A percentile compares a stretch with the other conserved stretches of the same genome.
phyloP scores from a whole-genome alignment of 2,113 vertebrate genomes.

The Candoia aspera region DNA sequence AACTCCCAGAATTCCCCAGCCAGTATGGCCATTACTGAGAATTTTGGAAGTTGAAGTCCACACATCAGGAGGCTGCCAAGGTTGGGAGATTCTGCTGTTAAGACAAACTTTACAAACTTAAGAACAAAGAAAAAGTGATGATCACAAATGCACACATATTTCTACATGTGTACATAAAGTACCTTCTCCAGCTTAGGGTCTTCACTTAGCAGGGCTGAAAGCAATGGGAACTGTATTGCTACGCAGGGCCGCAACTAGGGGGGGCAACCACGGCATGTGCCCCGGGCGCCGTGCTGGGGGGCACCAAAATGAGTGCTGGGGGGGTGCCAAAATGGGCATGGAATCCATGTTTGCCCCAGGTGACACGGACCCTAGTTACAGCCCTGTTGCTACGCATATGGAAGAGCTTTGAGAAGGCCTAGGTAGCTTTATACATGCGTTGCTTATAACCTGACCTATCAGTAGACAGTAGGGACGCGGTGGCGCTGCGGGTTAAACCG shows the following conservation, averaged over 20 bases:
- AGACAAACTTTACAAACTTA: background rate
- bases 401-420: background rate
- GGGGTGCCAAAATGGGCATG: too few species aligned
- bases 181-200: background rate
- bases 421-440: slow-evolving; percentile 18
- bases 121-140: background rate
- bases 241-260: too few species aligned
- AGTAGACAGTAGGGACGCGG: too few species aligned
- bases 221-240: background rate
- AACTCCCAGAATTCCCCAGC: background rate
- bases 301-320: too few species aligned
- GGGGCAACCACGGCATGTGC: too few species aligned
- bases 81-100: background rate
- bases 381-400: background rate
- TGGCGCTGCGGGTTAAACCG: too few species aligned
- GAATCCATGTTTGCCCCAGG: too few species aligned
- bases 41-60: too few species aligned
- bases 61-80: background rate
- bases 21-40: too few species aligned
- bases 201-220: background rate
- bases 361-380: too few species aligned
- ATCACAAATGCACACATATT: slow-evolving; percentile 17
- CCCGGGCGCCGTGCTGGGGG: too few species aligned
- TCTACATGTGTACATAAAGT: slow-evolving; percentile 12
- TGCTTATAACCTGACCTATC: slow-evolving; percentile 50